phyloP scores from a whole-genome alignment of 1,140 invertebrate species.

The Sycophaga agraensis region DNA sequence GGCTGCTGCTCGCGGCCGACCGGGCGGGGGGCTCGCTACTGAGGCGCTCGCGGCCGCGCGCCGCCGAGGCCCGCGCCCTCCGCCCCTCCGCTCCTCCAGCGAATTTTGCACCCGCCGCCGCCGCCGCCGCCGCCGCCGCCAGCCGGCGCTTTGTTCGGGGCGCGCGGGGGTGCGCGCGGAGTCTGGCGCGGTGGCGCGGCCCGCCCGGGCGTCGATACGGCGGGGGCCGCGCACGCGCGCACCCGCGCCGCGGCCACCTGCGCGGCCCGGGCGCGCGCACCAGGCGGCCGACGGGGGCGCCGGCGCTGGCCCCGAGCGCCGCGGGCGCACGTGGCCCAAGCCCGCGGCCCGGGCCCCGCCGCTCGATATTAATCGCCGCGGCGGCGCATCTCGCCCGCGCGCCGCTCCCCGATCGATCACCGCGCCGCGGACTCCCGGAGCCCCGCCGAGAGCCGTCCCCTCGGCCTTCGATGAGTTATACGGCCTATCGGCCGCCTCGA shows the following conservation, averaged over 20 bases:
- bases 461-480: too few species aligned
- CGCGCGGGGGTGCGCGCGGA: too few species aligned
- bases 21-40: slow-evolving; percentile 53
- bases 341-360: background rate
- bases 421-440: too few species aligned
- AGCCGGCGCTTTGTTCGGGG: slow-evolving; percentile 20
- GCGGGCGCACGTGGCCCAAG: background rate
- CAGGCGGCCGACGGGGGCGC: background rate
- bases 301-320: slow-evolving; percentile 10
- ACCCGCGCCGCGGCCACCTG: slow-evolving; percentile 40
- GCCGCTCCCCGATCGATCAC: background rate
- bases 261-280: slow-evolving; percentile 13
- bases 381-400: background rate
- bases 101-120: background rate
- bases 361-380: slow-evolving; percentile 31
- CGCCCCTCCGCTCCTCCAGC: slow-evolving; percentile 11
- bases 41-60: slow-evolving; percentile 31
- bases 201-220: slow-evolving; percentile 49
- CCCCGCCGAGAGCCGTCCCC: too few species aligned
- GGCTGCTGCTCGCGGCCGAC: slow-evolving; percentile 40
- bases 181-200: slow-evolving; percentile 14
- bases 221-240: slow-evolving; percentile 51
- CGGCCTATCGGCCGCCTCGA: too few species aligned
- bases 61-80: slow-evolving; percentile 14
- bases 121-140: slow-evolving; percentile 26